Conservation (phyloP, 2,888 invertebrate species). For the Sylvicola cinctus region DNA sequence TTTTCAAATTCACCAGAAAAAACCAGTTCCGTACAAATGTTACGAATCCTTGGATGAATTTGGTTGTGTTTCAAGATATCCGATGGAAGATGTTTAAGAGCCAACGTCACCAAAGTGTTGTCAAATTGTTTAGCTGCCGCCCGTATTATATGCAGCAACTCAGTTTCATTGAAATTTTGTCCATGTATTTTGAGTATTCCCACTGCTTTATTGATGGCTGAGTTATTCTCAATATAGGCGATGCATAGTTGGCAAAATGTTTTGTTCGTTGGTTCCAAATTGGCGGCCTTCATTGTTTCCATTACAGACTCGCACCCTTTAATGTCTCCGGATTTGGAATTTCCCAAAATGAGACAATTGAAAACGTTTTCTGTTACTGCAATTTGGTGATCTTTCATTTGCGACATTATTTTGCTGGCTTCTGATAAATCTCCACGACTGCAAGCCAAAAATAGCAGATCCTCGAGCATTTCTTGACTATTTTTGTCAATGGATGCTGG, state of each 20-base stretch:
- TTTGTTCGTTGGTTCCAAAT: no score
- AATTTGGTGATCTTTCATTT: constrained; percentile 33
- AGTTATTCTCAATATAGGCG: constrained; percentile 30
- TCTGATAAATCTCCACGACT: constrained; percentile 34
- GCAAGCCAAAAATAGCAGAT: constrained; percentile 34
- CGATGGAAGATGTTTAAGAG: constrained; percentile 14
- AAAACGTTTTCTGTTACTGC: constrained; percentile 35
- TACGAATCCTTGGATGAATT: constrained; percentile 14
- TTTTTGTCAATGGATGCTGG: no score
- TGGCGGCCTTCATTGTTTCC: constrained; percentile 34
- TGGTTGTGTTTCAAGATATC: constrained; percentile 14
- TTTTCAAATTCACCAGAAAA: constrained; percentile 27
- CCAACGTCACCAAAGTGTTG: constrained; percentile 9
- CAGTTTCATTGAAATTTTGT: constrained; percentile 12
- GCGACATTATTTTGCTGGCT: constrained; percentile 31
- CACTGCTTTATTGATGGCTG: constrained; percentile 15
- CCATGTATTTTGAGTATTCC: constrained; percentile 12
- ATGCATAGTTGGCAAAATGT: no score
- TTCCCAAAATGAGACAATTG: constrained; percentile 35
- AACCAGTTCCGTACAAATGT: constrained; percentile 30
- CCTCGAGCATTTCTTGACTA: constrained; percentile 27
- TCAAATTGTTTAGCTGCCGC: constrained; percentile 4
- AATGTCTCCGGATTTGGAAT: constrained; percentile 23
- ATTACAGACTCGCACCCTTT: constrained; percentile 29
- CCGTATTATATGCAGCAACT: constrained; percentile 14